Evolutionary conservation across 2,113 vertebrate genomes (phyloP), one percentile per base, ranked within the genome.

Genomic region (Todiramphus saurophagus): DNA sequence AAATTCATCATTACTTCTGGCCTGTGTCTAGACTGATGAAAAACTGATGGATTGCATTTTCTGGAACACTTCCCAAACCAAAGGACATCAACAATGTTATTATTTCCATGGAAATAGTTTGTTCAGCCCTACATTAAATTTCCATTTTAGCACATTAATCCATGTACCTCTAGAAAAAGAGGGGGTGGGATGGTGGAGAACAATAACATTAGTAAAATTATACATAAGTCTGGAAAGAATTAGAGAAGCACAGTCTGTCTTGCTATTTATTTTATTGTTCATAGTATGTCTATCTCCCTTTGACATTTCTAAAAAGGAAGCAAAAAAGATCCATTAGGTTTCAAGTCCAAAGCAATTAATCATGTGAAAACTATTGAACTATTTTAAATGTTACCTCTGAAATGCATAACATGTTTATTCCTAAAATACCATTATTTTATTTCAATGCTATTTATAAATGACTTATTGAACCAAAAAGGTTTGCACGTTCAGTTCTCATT

Each of bases 281-380:
- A 82, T 90, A 94, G 89, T 81, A 89, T 50, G 89, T 79, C 93
- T 50, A 87, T 79, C 93, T 97, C 51, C 75, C 70, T 95, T 86
- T 97, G 95, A 97, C 95, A 95, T 95, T 95, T 97, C 96, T 87
- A 92, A 97, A 98, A 93, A 93, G 94, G 56, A 89, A 94, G 18
- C 28, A 70, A 93, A 96, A 95, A 88, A 89, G 53, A 93, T 60
- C 87, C 85, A 92, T 78, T 94, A 73, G 50, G 43, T 94, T 97
- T 88, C 75, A 83, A 95, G 63, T 91, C 83, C 67, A 83, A 96
- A 90, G 63, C 70, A 89, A 96, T 93, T 96, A 94, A 93, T 96
- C 94, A 94, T 20, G 5, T 79, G 68, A 89, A 89, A 95, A 86
- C 35, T 87, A 96, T 64, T 97, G 94, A 92, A 90, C 68, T 94